Base-by-base conservation (phyloP, 2,888 invertebrate species). In the Thymelicus sylvestris region DNA sequence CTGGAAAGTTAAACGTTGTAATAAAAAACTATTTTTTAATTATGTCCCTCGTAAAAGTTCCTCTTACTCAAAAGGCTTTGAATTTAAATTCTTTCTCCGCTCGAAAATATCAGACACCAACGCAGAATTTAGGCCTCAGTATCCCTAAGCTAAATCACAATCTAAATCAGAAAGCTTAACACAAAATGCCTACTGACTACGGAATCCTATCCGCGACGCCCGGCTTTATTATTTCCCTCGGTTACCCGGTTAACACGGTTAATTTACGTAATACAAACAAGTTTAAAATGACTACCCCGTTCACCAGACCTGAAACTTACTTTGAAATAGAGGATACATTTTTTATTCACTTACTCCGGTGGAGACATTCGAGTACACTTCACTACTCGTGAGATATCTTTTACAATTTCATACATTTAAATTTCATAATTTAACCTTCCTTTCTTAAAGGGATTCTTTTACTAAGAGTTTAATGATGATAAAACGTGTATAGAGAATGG, bases 191-290 rank as follows among this genome's bases (percentile, higher is more conserved):
- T 13, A 12, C 5, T 10, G 10, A 12, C 47, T 15, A 15, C 15
- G 50, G 50, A n/a, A 50, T 15, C 15, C 7, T 15, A 15, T 7
- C 19, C n/a, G 10, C 50, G 7, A 0, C 19, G 19, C 52, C 15
- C 5, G 8, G 8, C 2, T 8, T 52, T 19, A 52, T 19, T 19
- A 52, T 52, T 52, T 52, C 19, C 52, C 19, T 15, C 52, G 19
- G 6, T 52, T 19, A 52, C 15, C 2, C 52, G 19, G 15, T 52
- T 19, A 52, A 52, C 15, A 0, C 52, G 19, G 15, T 52, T 19
- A 52, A 52, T 52, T 52, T 52, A 19, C 52, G 52, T 52, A 52
- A 52, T 19, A 15, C 15, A 19, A 52, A 52, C 19, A 52, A 52
- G 52, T 19, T 52, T 52, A 8, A 52, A 52, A 52, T 19, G 52